phyloP scores from a whole-genome alignment of 2,888 invertebrate species.

The Lasioglossum pauxillum region DNA sequence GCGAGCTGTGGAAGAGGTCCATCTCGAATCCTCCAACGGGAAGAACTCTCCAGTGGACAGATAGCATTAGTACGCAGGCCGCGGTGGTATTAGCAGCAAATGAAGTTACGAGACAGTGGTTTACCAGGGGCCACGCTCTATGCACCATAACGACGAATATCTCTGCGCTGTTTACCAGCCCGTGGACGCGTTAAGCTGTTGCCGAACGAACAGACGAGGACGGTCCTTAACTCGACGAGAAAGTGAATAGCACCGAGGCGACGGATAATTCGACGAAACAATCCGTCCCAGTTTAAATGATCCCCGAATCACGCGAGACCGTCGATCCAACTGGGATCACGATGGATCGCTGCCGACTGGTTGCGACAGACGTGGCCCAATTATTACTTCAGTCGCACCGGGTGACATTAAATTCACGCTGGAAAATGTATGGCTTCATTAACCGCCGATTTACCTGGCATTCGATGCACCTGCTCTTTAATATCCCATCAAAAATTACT shows the following conservation, averaged over 20 bases:
- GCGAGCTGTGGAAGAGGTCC: neutral
- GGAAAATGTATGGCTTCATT: neutral
- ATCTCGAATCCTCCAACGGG: neutral
- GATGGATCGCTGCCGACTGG: neutral
- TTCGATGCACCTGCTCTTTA: neutral
- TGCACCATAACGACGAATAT: conserved; percentile 67
- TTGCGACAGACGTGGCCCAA: neutral
- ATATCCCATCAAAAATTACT: neutral
- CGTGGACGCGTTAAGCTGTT: conserved; percentile 55
- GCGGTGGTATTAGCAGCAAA: conserved; percentile 67
- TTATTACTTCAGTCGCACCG: neutral
- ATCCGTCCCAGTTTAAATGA: conserved; percentile 13
- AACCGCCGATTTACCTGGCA: neutral
- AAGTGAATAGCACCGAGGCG: conserved; percentile 55
- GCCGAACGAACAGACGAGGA: conserved; percentile 41
- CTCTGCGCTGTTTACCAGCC: conserved; percentile 56
- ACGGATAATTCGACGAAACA: conserved; percentile 38
- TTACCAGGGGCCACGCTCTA: conserved; percentile 58
- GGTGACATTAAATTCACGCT: neutral
- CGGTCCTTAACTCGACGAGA: conserved; percentile 40
- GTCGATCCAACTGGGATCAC: conserved; percentile 5
- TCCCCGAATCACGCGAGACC: neutral
- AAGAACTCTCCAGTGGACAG: neutral
- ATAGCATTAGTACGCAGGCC: conserved; percentile 26
- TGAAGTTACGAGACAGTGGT: conserved; percentile 73